Evolutionary conservation across 2,797 vertebrate genomes (phyloP), one percentile per base, ranked within the genome.

Genomic region (Melanotaenia nigrans): DNA sequence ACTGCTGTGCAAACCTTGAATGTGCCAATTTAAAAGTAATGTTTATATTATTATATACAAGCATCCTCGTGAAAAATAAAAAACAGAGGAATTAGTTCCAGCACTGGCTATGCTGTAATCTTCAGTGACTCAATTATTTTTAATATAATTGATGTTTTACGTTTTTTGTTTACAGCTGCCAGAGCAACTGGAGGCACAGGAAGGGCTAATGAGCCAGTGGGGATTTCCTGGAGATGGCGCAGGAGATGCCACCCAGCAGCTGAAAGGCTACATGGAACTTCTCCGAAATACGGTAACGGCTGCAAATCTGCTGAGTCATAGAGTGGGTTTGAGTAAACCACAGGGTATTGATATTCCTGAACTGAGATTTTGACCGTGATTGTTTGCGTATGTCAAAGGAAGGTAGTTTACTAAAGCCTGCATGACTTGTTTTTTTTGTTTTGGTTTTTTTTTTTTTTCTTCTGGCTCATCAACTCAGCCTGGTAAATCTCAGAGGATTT

Each of bases 191-290:
- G 88, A 96, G 64, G 90, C 85, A 54, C 92, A 82, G 72, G 94
- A 96, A n/a, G 93, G 90, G 55, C 95, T 97, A 93, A 94, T 98
- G 73, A 94, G 93, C 65, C 92, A 94, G 51, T 99, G 98, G 98
- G 88, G 83, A 45, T 95, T 97, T 77, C 96, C 96, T 63, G 90
- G 90, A 92, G 91, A 93, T 73, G 90, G 93, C 89, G 73, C 88
- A 56, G 87, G 84, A 73, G 84, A 95, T 88, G 80, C 88, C 16
- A 35, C 81, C 85, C 90, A 94, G 90, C 92, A 89, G 75, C 90
- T 99, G 1, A 95, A 93, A 83, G 91, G 93, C 61, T 96, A 95
- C 82, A 75, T 97, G 88, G 90, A 94, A 51, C 94, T 96, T 56
- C 93, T 99, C 4, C 93, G 87, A 71, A 92, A 93, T 28, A 97